phyloP scores from a whole-genome alignment of 1,140 invertebrate species.

The Neodiprion lecontei region DNA sequence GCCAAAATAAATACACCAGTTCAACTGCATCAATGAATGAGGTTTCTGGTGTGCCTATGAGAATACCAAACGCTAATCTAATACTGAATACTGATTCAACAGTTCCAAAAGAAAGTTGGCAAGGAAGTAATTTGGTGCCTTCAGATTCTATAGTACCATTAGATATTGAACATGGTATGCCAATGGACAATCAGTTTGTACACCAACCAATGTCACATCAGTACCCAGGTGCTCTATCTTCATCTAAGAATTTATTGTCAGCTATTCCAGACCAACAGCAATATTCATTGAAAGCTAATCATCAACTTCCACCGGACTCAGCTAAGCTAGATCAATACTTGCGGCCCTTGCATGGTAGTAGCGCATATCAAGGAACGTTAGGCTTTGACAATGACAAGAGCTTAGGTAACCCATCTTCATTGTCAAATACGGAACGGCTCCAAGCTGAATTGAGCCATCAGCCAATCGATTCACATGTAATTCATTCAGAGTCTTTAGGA shows the following conservation, averaged over 20 bases:
- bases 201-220: neutral
- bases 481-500: slow-evolving; percentile 46
- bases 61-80: neutral
- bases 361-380: neutral
- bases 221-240: neutral
- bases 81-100: neutral
- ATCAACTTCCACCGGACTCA: neutral
- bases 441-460: slow-evolving; percentile 37
- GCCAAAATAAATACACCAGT: neutral
- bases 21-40: neutral
- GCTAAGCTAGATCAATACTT: neutral
- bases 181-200: neutral
- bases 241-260: neutral
- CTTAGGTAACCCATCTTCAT: neutral
- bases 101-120: neutral
- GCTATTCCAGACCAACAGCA: neutral
- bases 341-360: neutral
- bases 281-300: neutral
- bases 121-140: neutral
- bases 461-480: slow-evolving; percentile 36
- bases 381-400: neutral
- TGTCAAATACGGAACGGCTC: neutral
- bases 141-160: neutral
- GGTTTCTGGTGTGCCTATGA: neutral
- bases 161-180: neutral